Percentiles rank a stretch among this genome's conserved stretches.
phyloP scores from a whole-genome alignment of 2,113 vertebrate species.

The Semnornis frantzii region DNA sequence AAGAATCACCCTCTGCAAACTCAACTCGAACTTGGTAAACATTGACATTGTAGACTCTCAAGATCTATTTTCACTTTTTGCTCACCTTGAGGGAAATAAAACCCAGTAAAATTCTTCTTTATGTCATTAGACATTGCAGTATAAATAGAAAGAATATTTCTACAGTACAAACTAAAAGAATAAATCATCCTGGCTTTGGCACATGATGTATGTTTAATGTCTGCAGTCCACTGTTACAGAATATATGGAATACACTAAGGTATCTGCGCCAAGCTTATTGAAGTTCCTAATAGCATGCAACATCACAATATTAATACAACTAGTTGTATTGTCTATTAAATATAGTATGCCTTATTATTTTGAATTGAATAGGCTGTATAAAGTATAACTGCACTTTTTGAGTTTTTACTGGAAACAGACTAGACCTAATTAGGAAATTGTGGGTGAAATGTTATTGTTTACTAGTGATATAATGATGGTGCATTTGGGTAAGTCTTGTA shows the following conservation, averaged over 20 bases:
- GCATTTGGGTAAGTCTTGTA: not conserved
- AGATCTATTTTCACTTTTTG: not conserved
- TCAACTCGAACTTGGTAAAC: not conserved
- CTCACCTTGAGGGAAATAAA: not conserved
- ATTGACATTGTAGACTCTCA: not conserved
- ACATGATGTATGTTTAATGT: not conserved
- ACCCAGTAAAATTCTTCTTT: not conserved
- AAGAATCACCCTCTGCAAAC: not conserved
- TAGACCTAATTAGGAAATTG: not conserved
- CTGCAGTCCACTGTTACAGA: not conserved
- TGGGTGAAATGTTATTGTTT: not conserved
- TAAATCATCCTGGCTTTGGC: not conserved
- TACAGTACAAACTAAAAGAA: not conserved
- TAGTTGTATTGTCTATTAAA: not conserved
- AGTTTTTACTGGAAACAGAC: not conserved
- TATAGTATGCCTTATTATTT: not conserved
- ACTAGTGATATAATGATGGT: not conserved
- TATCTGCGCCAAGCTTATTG: not conserved
- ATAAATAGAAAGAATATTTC: not conserved
- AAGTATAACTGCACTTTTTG: not conserved
- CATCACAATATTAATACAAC: not conserved
- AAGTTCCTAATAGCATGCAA: not conserved
- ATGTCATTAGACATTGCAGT: not conserved
- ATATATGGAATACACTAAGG: not conserved
- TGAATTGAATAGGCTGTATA: not conserved